These are phyloP conservation scores for Callimico goeldii DNA, from an alignment of 2,797 vertebrate species.

Conservation along the genomic window DNA sequence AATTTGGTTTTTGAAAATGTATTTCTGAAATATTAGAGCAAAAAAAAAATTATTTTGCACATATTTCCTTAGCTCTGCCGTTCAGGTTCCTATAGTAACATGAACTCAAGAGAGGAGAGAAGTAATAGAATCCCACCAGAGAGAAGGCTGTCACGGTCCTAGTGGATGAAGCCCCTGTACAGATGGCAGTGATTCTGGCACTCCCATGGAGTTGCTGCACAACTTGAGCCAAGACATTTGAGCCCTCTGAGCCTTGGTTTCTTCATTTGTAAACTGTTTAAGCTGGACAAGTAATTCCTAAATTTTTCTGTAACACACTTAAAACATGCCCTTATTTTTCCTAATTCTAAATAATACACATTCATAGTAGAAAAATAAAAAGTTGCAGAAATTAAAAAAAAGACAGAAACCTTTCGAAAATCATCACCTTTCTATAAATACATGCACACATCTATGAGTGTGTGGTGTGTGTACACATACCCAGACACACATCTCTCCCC, in stretches of 20 bases:
- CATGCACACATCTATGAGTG: neutral
- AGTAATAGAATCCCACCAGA: neutral
- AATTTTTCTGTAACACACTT: neutral
- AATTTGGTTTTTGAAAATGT: neutral
- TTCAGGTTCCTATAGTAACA: neutral
- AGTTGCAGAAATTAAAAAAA: neutral
- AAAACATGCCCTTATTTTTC: neutral
- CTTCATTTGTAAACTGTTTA: neutral
- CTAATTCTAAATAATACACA: neutral
- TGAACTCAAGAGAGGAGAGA: neutral
- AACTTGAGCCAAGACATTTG: neutral
- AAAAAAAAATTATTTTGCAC: neutral
- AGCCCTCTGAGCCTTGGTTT: neutral
- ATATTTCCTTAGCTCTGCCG: neutral
- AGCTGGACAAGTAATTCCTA: neutral
- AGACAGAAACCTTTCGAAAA: neutral
- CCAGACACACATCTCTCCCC: neutral
- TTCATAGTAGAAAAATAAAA: neutral
- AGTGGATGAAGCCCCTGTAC: rapidly evolving
- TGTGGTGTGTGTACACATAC: too few relatives aligned
- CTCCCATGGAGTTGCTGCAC: neutral
- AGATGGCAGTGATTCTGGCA: too few relatives aligned
- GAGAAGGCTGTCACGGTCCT: too few relatives aligned
- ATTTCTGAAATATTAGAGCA: neutral
- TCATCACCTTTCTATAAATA: neutral